phyloP scores from a whole-genome alignment of 2,113 vertebrate genomes.

The chimpanzee (Pan troglodytes) region NHGRI_mPanTro3-v2.1_pri NC_072404.2:140895501-140896000 shows the following conservation, averaged over 20 bases:
- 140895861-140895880: background rate
- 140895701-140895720: background rate
- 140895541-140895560: background rate
- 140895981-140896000: background rate
- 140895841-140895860: background rate
- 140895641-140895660: background rate
- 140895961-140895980: background rate
- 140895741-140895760: background rate
- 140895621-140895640: background rate
- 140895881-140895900: background rate
- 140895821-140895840: background rate
- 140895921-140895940: background rate
- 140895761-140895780: background rate
- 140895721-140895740: background rate
- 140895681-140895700: background rate
- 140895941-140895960: background rate
- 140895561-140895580: background rate
- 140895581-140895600: background rate
- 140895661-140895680: slow-evolving; percentile 25
- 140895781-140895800: background rate
- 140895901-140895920: background rate
- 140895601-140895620: background rate
- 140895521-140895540: background rate
- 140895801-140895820: background rate
- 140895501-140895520: background rate